A percentile compares a stretch with the other conserved stretches of the same genome.
These are phyloP conservation scores for Dione juno DNA, from an alignment of 2,888 invertebrate genomes.

Conservation along the genomic window DNA sequence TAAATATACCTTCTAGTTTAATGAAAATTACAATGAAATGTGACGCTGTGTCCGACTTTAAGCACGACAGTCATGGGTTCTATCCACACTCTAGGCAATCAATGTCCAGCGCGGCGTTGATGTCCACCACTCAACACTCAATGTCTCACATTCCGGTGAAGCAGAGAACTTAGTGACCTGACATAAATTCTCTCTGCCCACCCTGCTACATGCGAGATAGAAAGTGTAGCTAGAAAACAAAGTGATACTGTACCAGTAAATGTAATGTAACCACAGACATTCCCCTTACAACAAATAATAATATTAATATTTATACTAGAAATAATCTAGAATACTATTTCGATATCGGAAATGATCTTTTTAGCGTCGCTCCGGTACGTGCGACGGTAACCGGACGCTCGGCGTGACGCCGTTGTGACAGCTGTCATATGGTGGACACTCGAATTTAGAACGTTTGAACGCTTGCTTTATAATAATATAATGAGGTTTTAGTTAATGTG, in stretches of 20 bases:
- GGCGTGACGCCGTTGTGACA: constrained; percentile 79
- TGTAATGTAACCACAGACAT: not conserved
- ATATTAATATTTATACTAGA: not conserved
- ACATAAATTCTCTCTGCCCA: too few species aligned
- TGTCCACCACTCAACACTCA: too few species aligned
- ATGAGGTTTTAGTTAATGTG: constrained; percentile 23
- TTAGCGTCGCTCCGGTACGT: constrained; percentile 66
- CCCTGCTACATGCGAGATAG: too few species aligned
- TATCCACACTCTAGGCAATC: too few species aligned
- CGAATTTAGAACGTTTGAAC: constrained; percentile 74
- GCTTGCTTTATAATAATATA: constrained; percentile 48
- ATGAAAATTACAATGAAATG: not conserved
- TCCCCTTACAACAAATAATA: not conserved
- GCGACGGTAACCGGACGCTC: constrained; percentile 81
- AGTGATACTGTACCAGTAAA: too few species aligned
- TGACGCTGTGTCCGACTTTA: too few species aligned
- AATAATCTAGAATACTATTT: constrained; percentile 60
- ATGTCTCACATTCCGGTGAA: too few species aligned
- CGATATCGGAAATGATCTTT: constrained; percentile 75
- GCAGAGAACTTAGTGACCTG: too few species aligned
- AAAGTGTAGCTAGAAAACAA: too few species aligned
- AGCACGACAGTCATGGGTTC: too few species aligned
- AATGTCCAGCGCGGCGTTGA: too few species aligned
- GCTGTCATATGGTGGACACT: constrained; percentile 79
- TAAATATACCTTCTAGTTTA: not conserved